A percentile compares a stretch with the other conserved stretches of the same genome.
Evolutionary conservation across 2,888 invertebrate species (phyloP).

Genomic region (Agrotis clavis): DNA sequence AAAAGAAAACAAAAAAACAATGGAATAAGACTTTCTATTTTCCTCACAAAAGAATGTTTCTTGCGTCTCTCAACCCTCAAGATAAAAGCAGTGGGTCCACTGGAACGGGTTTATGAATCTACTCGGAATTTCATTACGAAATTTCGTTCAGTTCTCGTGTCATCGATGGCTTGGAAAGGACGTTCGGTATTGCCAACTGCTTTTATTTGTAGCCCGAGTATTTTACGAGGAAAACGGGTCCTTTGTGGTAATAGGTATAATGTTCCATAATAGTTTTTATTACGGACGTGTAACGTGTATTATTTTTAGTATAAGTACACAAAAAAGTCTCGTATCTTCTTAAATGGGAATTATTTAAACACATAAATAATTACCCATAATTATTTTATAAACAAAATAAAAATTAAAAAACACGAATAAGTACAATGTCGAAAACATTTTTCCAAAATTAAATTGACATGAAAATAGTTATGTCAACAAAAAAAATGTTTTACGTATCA

Average conservation of each 20-base stretch:
- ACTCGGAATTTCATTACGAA: constrained; percentile 82
- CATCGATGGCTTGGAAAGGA: constrained; percentile 68
- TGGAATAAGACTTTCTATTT: constrained; percentile 44
- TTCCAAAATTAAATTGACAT: background rate
- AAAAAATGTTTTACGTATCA: constrained; percentile 11
- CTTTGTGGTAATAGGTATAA: constrained; percentile 1
- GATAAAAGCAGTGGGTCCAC: constrained; percentile 56
- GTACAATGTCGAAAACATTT: too few species aligned
- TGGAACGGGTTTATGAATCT: constrained; percentile 76
- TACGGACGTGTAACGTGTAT: background rate
- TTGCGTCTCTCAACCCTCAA: constrained; percentile 63
- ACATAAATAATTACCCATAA: too few species aligned
- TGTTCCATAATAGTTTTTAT: constrained; percentile 5
- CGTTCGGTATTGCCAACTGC: constrained; percentile 50
- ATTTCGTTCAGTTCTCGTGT: constrained; percentile 72
- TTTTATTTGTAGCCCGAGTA: constrained; percentile 47
- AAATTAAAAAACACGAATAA: too few species aligned
- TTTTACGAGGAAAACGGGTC: constrained; percentile 8
- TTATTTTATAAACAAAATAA: too few species aligned
- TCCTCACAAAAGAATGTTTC: constrained; percentile 51
- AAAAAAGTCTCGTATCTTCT: too few species aligned
- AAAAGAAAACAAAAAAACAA: constrained; percentile 14
- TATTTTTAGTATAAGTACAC: too few species aligned
- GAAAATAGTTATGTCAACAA: constrained; percentile 14
- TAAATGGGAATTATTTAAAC: too few species aligned